Conservation (phyloP, 1,140 invertebrate genomes). For the Drosophila rhopaloa region DNA sequence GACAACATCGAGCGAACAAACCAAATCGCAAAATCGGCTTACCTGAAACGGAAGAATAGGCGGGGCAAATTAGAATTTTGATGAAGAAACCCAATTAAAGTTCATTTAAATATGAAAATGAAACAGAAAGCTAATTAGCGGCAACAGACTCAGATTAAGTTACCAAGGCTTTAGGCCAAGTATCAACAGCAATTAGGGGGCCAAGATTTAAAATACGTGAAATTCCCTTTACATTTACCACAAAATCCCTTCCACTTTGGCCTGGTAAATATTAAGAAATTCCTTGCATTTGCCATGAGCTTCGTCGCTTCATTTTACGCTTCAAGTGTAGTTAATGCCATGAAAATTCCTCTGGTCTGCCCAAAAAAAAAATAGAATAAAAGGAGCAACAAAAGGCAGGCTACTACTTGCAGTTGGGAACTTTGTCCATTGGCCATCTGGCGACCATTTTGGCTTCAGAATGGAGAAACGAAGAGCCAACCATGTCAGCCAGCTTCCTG, state of each 20-base stretch:
- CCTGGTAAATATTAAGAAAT: constrained; percentile 48
- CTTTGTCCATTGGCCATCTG: constrained; percentile 45
- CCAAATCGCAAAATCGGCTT: constrained; percentile 65
- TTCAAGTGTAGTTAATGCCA: constrained; percentile 65
- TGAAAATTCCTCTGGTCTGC: constrained; percentile 40
- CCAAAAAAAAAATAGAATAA: constrained; percentile 14
- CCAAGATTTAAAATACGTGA: constrained; percentile 37
- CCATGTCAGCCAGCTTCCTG: constrained; percentile 71
- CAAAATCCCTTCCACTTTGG: neutral
- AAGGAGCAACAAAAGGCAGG: constrained; percentile 8
- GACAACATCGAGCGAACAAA: constrained; percentile 35
- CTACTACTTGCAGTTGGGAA: constrained; percentile 18
- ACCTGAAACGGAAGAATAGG: constrained; percentile 65
- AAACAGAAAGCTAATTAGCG: constrained; percentile 56
- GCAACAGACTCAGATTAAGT: constrained; percentile 35
- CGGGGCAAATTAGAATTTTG: constrained; percentile 51
- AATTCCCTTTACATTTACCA: constrained; percentile 35
- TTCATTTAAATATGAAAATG: constrained; percentile 61
- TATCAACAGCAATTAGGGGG: constrained; percentile 62
- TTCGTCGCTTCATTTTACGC: constrained; percentile 57
- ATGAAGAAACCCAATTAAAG: constrained; percentile 64
- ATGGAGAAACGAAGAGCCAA: constrained; percentile 12
- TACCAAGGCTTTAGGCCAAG: constrained; percentile 39
- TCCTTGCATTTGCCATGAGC: constrained; percentile 34
- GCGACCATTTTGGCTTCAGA: constrained; percentile 33